Evolutionary conservation across 30 jellyfish, hydroid and myxozoan genomes (phyloP).

Genomic region (Aurelia coerulea): DNA sequence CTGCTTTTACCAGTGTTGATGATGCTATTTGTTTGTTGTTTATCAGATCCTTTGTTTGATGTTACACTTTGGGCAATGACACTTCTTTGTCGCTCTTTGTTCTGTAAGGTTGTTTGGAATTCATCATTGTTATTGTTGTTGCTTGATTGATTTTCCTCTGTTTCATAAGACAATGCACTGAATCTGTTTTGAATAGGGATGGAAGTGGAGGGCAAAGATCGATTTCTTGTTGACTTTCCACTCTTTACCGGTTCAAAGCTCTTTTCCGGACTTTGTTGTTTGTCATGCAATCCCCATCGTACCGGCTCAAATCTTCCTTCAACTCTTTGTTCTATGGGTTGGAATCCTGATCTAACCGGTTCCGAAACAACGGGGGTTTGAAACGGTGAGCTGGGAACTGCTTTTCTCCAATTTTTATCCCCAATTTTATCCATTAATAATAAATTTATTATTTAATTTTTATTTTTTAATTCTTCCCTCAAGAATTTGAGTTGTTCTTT

Average conservation of each 20-base stretch:
- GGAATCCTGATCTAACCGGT: too few relatives aligned
- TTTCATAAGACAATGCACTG: constrained; percentile 22
- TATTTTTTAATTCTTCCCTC: too few relatives aligned
- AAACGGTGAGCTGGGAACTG: too few relatives aligned
- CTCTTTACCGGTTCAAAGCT: neutral
- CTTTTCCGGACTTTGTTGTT: constrained; percentile 7
- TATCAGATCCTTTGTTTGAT: constrained; percentile 14
- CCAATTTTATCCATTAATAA: too few relatives aligned
- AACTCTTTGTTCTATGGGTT: too few relatives aligned
- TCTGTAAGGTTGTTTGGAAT: constrained; percentile 30
- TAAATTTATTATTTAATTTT: too few relatives aligned
- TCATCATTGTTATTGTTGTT: constrained; percentile 3
- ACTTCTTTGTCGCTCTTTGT: constrained; percentile 7
- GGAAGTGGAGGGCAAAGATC: constrained; percentile 35
- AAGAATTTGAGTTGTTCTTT: too few relatives aligned
- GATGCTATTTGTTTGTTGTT: constrained; percentile 13
- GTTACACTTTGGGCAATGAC: neutral
- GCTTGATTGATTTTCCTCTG: constrained; percentile 33
- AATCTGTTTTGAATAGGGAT: constrained; percentile 32
- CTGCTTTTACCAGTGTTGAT: neutral
- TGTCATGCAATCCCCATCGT: too few relatives aligned
- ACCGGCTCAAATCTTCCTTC: too few relatives aligned
- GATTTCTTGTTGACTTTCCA: constrained; percentile 35
- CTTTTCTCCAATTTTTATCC: too few relatives aligned
- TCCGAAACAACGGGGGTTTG: too few relatives aligned